Base-by-base conservation (phyloP, 2,888 invertebrate species). In the Brassicogethes aeneus region DNA sequence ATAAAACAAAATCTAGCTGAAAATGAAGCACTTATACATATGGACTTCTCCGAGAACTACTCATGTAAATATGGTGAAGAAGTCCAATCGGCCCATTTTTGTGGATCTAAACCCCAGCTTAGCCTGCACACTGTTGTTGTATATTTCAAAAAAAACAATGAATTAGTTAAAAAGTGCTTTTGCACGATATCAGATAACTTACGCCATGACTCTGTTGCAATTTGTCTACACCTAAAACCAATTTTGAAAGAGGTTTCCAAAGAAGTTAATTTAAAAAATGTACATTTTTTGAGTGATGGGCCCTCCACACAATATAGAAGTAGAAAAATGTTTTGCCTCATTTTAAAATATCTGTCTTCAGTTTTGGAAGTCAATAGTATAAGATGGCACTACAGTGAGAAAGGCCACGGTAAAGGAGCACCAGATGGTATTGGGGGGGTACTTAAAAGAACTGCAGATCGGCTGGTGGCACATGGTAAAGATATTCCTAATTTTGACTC, bases 1-100 rank as follows among this genome's bases (percentile, higher is more conserved):
- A 23, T 23, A 23, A 23, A 23, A 23, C 23, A 23, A 10, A 23
- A 23, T 23, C 23, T 23, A 23, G 23, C 23, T 23, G 23, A 23
- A 23, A 23, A 23, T 23, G 23, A 23, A 23, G 23, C 23, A 23
- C 23, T 23, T 23, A 23, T 23, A 23, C 23, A 23, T 23, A 23
- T 23, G 23, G 23, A 23, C 23, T 23, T 23, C 23, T 23, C 23
- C 5, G 23, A 23, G 23, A 23, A 23, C 23, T 23, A 23, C 23
- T 23, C 10, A 10, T 23, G 23, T 23, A 7, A 23, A 23, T 23
- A 23, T 23, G 23, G 23, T 23, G 23, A 23, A 23, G 23, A 23
- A 23, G 23, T 23, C 23, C 23, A 23, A 23, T 23, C 23, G 23
- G 23, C 23, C 23, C 23, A 23, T 23, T 23, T 23, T 23, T 5